A percentile compares a stretch with the other conserved stretches of the same genome.
phyloP scores from a whole-genome alignment of 2,113 vertebrate genomes.

The Myodes glareolus region DNA sequence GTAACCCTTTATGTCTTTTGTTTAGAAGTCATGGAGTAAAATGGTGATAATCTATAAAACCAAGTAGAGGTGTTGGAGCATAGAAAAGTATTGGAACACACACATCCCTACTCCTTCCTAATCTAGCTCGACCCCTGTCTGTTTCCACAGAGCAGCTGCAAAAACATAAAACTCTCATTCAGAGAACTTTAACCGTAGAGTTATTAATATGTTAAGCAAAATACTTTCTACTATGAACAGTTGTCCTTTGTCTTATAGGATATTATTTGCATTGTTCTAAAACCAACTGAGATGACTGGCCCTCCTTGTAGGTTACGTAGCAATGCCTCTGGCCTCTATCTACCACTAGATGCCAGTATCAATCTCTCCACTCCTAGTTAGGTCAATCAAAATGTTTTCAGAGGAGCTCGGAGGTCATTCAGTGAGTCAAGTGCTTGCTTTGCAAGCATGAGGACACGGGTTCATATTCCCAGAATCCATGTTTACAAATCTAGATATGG shows the following conservation, averaged over 20 bases:
- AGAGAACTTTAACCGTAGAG: neutral
- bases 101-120: neutral
- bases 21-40: slow-evolving; percentile 33
- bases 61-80: neutral
- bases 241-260: neutral
- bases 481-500: neutral
- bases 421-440: neutral
- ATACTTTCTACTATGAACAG: neutral
- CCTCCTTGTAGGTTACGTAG: neutral
- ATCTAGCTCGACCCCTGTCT: neutral
- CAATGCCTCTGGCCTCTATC: neutral
- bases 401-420: neutral
- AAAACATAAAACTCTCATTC: neutral
- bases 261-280: neutral
- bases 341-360: neutral
- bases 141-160: neutral
- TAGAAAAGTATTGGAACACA: slow-evolving; percentile 6
- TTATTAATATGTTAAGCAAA: neutral
- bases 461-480: neutral
- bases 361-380: neutral
- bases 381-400: slow-evolving; percentile 24
- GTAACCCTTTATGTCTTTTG: slow-evolving; percentile 42
- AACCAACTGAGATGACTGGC: neutral
- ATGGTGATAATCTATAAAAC: slow-evolving; percentile 2
- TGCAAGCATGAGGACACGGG: neutral